A percentile compares a stretch with the other conserved stretches of the same genome.
phyloP scores from a whole-genome alignment of 2,888 invertebrate species.

The Toxonevra muliebris region DNA sequence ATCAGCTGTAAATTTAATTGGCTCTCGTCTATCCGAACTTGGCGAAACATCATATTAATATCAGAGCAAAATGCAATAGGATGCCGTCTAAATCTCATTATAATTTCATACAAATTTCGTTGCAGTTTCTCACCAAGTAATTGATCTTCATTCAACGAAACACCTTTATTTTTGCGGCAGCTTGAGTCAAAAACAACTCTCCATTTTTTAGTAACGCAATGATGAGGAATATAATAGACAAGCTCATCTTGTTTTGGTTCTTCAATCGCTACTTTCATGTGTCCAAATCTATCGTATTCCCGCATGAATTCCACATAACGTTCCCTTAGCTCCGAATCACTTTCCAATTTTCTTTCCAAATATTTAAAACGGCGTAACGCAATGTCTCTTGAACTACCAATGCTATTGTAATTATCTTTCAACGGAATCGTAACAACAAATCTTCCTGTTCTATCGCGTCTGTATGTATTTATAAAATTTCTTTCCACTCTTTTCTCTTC shows the following conservation, averaged over 20 bases:
- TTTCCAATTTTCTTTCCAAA: slow-evolving; percentile 20
- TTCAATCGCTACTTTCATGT: slow-evolving; percentile 23
- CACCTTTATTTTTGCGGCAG: slow-evolving; percentile 11
- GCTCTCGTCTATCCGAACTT: no score
- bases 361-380: slow-evolving; percentile 23
- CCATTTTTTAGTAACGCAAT: slow-evolving; percentile 18
- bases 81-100: no score
- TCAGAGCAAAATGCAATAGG: slow-evolving; percentile 21
- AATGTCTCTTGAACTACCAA: no score
- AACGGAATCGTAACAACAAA: no score
- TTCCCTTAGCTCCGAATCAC: no score
- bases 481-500: slow-evolving; percentile 9
- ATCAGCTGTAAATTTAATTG: slow-evolving; percentile 30
- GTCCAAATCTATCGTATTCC: slow-evolving; percentile 18
- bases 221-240: no score
- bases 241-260: slow-evolving; percentile 25
- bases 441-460: no score
- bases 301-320: slow-evolving; percentile 19
- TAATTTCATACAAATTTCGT: no score
- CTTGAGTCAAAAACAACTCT: slow-evolving; percentile 15
- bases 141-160: slow-evolving; percentile 15
- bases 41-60: slow-evolving; percentile 29
- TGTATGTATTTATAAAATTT: slow-evolving; percentile 6
- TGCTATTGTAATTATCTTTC: neutral
- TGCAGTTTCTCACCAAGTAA: slow-evolving; percentile 19